Conservation (phyloP, 2,113 vertebrate species). For the Dasyornis broadbenti region DNA sequence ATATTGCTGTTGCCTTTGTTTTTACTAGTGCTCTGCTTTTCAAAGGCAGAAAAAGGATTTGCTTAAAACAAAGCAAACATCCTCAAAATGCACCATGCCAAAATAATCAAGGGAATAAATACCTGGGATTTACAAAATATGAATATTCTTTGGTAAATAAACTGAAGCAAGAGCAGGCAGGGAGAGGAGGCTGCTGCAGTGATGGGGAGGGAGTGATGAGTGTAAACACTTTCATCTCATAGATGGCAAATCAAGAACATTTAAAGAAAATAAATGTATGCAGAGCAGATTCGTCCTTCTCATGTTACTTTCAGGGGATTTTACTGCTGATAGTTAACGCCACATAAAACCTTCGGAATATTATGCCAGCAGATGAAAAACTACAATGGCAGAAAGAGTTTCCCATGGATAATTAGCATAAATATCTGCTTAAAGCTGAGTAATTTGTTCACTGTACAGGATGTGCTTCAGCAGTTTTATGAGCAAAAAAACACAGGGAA, state of each 20-base stretch:
- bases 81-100: conserved; percentile 58
- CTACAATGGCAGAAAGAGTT: conserved; percentile 27
- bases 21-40: conserved; percentile 65
- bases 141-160: conserved; percentile 65
- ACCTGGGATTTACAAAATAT: conserved; percentile 67
- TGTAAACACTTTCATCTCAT: conserved; percentile 20
- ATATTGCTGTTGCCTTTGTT: conserved; percentile 69
- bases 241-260: conserved; percentile 31
- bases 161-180: conserved; percentile 3
- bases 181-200: not conserved
- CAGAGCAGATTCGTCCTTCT: conserved; percentile 30
- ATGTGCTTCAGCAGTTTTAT: conserved; percentile 55
- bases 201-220: not conserved
- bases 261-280: conserved; percentile 56
- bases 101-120: conserved; percentile 72
- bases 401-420: conserved; percentile 53
- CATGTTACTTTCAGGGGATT: conserved; percentile 36
- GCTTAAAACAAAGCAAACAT: conserved; percentile 76
- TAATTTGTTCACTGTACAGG: conserved; percentile 35
- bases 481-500: conserved; percentile 20
- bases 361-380: conserved; percentile 37
- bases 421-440: conserved; percentile 56
- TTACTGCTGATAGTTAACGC: conserved; percentile 48
- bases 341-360: conserved; percentile 24
- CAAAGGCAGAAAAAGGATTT: conserved; percentile 64